Evolutionary conservation across 2,888 invertebrate genomes (phyloP).

Genomic region (Brachynemurus nebulosus): DNA sequence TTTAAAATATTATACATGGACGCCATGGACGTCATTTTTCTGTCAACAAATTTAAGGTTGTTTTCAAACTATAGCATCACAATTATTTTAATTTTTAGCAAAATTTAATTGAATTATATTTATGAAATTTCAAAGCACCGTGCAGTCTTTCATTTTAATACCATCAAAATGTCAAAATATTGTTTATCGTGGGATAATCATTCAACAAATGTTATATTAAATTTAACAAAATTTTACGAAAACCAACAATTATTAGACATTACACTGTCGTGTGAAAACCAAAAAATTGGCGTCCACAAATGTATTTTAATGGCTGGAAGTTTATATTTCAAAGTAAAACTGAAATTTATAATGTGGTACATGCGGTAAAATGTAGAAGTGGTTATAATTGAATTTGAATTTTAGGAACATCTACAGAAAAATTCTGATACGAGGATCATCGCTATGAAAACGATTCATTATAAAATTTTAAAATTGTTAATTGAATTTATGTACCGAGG

Average conservation of each 20-base stretch:
- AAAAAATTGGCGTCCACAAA: constrained; percentile 7
- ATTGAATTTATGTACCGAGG: constrained; percentile 40
- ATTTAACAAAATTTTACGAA: constrained; percentile 5
- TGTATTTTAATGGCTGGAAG: constrained; percentile 8
- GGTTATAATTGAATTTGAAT: not conserved
- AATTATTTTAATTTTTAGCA: no score
- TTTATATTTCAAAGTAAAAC: constrained; percentile 6
- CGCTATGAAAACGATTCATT: constrained; percentile 32
- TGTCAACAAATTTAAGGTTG: no score
- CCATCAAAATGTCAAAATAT: constrained; percentile 1
- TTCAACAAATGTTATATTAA: not conserved
- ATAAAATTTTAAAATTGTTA: constrained; percentile 35
- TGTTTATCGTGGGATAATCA: constrained; percentile 10
- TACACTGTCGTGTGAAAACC: constrained; percentile 3
- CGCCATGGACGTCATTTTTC: no score
- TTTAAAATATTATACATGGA: no score
- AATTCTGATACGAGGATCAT: not conserved
- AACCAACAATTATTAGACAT: constrained; percentile 4
- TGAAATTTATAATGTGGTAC: not conserved
- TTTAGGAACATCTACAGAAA: constrained; percentile 1
- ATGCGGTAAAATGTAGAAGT: not conserved
- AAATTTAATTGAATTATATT: no score
- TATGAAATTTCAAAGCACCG: no score
- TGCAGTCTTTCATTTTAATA: no score
- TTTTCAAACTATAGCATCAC: no score